Conservation (phyloP, 2,113 vertebrate genomes). For the Melanostigma gelatinosum region DNA sequence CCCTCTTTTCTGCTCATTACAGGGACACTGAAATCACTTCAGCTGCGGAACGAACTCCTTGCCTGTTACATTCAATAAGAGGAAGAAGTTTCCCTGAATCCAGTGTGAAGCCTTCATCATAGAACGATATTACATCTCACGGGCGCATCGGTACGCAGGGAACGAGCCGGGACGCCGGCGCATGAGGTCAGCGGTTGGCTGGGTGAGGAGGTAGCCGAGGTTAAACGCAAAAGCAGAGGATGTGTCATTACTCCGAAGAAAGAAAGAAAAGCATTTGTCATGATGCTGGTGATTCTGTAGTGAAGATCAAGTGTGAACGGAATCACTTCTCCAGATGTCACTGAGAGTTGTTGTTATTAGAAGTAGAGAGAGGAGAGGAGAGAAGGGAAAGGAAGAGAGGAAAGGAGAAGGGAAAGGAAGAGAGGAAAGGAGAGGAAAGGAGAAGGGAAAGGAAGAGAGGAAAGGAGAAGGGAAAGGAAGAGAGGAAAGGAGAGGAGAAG, state of each 20-base stretch:
- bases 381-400: background rate
- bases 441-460: background rate
- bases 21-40: conserved; percentile 24
- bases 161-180: conserved; percentile 64
- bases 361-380: conserved; percentile 2
- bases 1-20: conserved; percentile 43
- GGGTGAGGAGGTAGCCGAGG: conserved; percentile 60
- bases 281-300: conserved; percentile 65
- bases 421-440: background rate
- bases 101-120: conserved; percentile 46
- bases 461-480: background rate
- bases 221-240: conserved; percentile 75
- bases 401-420: background rate
- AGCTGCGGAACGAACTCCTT: conserved; percentile 41
- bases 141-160: conserved; percentile 49
- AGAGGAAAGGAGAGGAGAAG: background rate
- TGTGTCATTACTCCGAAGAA: conserved; percentile 66
- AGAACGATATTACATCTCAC: conserved; percentile 68
- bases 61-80: conserved; percentile 40
- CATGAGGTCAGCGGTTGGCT: conserved; percentile 75
- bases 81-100: conserved; percentile 4
- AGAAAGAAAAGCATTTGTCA: conserved; percentile 66
- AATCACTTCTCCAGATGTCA: conserved; percentile 70
- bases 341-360: conserved; percentile 49
- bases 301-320: conserved; percentile 71